Conservation (phyloP, 2,888 invertebrate genomes). For the Hipparchia semele region DNA sequence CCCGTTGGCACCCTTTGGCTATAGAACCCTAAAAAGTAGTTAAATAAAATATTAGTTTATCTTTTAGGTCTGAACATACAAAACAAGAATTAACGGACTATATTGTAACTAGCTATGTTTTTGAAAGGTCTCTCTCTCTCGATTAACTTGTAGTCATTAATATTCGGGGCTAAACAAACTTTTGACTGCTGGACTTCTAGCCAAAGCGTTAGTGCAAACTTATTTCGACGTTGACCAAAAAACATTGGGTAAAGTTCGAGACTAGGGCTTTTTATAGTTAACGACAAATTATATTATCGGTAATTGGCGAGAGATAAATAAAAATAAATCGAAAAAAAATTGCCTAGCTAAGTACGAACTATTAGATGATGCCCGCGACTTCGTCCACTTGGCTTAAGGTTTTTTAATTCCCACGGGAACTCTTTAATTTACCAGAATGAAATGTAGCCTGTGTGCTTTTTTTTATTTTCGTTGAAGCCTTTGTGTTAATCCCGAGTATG, state of each 20-base stretch:
- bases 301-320: neutral
- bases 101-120: neutral
- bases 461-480: too few relatives aligned
- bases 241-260: conserved; percentile 8
- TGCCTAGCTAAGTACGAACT: too few relatives aligned
- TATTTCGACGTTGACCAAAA: conserved; percentile 21
- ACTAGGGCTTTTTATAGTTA: conserved; percentile 2
- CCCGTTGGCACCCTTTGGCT: too few relatives aligned
- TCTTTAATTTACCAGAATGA: too few relatives aligned
- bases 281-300: neutral
- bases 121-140: conserved; percentile 6
- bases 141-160: conserved; percentile 20
- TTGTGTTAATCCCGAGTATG: too few relatives aligned
- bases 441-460: too few relatives aligned
- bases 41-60: neutral
- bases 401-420: too few relatives aligned
- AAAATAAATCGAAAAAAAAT: too few relatives aligned
- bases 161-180: conserved; percentile 16
- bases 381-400: too few relatives aligned
- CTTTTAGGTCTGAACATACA: neutral
- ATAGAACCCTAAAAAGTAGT: too few relatives aligned
- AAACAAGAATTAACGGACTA: neutral
- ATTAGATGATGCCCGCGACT: too few relatives aligned
- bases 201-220: conserved; percentile 19
- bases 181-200: conserved; percentile 17